Evolutionary conservation across 2,888 invertebrate genomes (phyloP).

Genomic region (Synanthedon andrenaeformis): DNA sequence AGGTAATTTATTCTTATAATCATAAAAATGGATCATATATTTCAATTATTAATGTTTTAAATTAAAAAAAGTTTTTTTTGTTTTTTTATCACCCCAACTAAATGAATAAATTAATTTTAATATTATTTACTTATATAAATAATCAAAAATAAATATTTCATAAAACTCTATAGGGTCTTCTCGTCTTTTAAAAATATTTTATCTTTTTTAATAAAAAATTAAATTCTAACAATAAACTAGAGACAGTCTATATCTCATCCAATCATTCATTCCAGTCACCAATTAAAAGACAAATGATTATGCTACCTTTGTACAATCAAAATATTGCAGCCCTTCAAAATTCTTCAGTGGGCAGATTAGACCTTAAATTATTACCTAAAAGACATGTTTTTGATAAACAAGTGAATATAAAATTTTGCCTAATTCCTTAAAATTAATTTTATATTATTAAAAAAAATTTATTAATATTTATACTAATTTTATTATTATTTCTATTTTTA

Average conservation of each 20-base stretch:
- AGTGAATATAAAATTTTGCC: conserved; percentile 74
- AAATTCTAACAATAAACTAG: conserved; percentile 42
- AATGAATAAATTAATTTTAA: conserved; percentile 51
- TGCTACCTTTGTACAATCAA: conserved; percentile 86
- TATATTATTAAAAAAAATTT: conserved; percentile 25
- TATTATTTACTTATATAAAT: conserved; percentile 28
- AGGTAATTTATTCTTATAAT: conserved; percentile 81
- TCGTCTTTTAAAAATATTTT: conserved; percentile 77
- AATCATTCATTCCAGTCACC: conserved; percentile 82
- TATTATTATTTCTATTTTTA: conserved; percentile 66
- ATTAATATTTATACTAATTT: conserved; percentile 66
- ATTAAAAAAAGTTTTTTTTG: conserved; percentile 66
- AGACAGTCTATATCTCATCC: conserved; percentile 75
- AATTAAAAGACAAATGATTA: conserved; percentile 83
- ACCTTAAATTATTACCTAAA: conserved; percentile 74
- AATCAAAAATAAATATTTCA: conserved; percentile 41
- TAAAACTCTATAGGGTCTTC: conserved; percentile 84
- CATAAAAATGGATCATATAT: conserved; percentile 68
- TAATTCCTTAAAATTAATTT: conserved; percentile 71
- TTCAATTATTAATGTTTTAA: conserved; percentile 43
- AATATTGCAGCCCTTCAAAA: conserved; percentile 84
- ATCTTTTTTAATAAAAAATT: conserved; percentile 73
- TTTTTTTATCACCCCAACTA: conserved; percentile 76
- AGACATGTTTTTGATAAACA: conserved; percentile 85
- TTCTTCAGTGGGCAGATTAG: conserved; percentile 78